These are phyloP conservation scores for Trachelus tabidus DNA, from an alignment of 2,888 invertebrate species.

Conservation along the genomic window DNA sequence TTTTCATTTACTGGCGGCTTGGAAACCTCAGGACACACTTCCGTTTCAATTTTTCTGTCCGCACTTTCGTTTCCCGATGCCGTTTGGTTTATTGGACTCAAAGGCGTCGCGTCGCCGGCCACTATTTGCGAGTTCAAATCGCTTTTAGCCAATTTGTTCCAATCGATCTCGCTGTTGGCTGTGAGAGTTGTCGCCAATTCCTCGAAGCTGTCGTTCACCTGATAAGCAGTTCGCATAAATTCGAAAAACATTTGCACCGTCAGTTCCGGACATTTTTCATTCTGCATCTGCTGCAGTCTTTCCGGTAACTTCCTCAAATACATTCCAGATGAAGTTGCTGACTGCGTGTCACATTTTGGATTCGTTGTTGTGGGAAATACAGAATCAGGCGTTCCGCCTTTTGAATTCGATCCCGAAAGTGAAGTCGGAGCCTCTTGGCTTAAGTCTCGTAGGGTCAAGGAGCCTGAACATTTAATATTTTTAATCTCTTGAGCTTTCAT, in stretches of 20 bases:
- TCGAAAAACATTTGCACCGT: constrained; percentile 78
- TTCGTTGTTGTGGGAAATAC: background rate
- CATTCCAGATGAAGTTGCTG: constrained; percentile 10
- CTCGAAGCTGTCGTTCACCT: constrained; percentile 70
- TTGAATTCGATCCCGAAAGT: background rate
- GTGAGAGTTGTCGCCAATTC: constrained; percentile 57
- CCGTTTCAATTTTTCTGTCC: background rate
- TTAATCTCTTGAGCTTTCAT: background rate
- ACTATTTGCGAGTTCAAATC: constrained; percentile 56
- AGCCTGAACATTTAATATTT: background rate
- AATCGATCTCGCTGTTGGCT: constrained; percentile 66
- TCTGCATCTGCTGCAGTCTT: constrained; percentile 19
- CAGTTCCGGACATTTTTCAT: constrained; percentile 68
- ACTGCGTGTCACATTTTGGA: background rate
- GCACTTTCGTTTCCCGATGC: background rate
- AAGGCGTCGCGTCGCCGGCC: constrained; percentile 14
- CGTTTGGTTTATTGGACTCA: constrained; percentile 5
- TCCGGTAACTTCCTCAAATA: constrained; percentile 22
- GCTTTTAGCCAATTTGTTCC: constrained; percentile 67
- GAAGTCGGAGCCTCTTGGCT: background rate
- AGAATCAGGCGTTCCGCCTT: background rate
- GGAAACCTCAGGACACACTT: background rate
- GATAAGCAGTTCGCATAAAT: constrained; percentile 79
- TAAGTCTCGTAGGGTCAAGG: background rate
- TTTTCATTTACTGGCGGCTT: constrained; percentile 5